A percentile compares a stretch with the other conserved stretches of the same genome.
Evolutionary conservation across 2,888 invertebrate species (phyloP).

Genomic region (Xestia sexstrigata): DNA sequence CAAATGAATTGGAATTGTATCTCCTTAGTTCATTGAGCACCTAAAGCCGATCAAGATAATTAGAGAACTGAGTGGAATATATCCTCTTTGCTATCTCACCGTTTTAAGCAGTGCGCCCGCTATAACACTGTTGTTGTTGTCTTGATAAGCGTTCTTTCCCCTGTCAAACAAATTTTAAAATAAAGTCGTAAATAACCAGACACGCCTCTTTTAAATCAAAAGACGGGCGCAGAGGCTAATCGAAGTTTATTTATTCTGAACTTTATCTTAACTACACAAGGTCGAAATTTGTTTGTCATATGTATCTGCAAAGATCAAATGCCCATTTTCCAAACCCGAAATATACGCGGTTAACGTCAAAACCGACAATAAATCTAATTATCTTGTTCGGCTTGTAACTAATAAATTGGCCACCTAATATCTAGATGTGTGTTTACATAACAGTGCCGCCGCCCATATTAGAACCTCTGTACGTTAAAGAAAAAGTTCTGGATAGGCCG

Average conservation of each 20-base stretch:
- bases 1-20: slow-evolving; percentile 1
- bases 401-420: slow-evolving; percentile 50
- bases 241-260: not conserved
- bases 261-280: not conserved
- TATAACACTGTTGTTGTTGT: not conserved
- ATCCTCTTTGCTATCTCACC: not conserved
- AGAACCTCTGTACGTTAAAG: slow-evolving; percentile 83
- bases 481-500: slow-evolving; percentile 75
- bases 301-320: not conserved
- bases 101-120: too few species aligned
- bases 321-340: not conserved
- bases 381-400: slow-evolving; percentile 34
- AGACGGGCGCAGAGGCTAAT: not conserved
- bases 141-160: not conserved
- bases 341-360: not conserved
- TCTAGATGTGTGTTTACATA: slow-evolving; percentile 60
- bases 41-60: slow-evolving; percentile 27
- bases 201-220: not conserved
- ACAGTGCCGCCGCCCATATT: slow-evolving; percentile 85
- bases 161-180: slow-evolving; percentile 4
- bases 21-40: not conserved
- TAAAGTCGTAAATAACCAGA: not conserved
- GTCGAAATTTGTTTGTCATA: slow-evolving; percentile 8
- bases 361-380: not conserved
- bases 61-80: not conserved